These are phyloP conservation scores for Sarcophaga bullata DNA, from an alignment of 1,140 invertebrate species.

Conservation along the genomic window DNA sequence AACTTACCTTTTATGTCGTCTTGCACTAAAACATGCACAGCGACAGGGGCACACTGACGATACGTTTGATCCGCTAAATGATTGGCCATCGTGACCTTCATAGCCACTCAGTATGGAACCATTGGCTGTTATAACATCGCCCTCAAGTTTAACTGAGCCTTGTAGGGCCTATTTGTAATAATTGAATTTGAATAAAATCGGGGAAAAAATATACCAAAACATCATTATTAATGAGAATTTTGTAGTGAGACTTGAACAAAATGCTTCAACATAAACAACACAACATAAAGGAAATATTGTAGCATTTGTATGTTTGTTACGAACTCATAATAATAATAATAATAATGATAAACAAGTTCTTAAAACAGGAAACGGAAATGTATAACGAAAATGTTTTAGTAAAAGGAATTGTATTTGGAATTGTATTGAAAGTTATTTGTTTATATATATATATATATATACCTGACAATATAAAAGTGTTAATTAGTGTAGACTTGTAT, in stretches of 20 bases:
- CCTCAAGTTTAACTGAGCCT: slow-evolving; percentile 90
- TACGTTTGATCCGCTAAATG: slow-evolving; percentile 71
- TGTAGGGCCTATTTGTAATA: slow-evolving; percentile 74
- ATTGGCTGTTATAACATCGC: slow-evolving; percentile 93
- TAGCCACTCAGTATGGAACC: slow-evolving; percentile 83
- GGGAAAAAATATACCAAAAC: neutral
- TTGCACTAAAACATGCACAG: slow-evolving; percentile 77
- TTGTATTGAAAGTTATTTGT: neutral
- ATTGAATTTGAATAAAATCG: neutral
- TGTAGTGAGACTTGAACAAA: neutral
- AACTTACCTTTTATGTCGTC: slow-evolving; percentile 69
- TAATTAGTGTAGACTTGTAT: neutral
- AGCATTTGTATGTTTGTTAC: neutral
- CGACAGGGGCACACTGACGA: slow-evolving; percentile 85
- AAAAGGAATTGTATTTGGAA: neutral
- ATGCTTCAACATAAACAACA: slow-evolving; percentile 21
- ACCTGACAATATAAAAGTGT: neutral
- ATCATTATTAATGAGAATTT: neutral
- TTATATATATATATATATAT: neutral
- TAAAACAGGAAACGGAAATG: slow-evolving; percentile 40
- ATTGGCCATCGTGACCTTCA: slow-evolving; percentile 68
- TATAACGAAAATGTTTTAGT: neutral
- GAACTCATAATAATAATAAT: slow-evolving; percentile 9
- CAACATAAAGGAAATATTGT: slow-evolving; percentile 26
- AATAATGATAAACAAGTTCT: slow-evolving; percentile 23